Base-by-base conservation (phyloP, 2,888 invertebrate species). In the Ichneumon xanthorius region DNA sequence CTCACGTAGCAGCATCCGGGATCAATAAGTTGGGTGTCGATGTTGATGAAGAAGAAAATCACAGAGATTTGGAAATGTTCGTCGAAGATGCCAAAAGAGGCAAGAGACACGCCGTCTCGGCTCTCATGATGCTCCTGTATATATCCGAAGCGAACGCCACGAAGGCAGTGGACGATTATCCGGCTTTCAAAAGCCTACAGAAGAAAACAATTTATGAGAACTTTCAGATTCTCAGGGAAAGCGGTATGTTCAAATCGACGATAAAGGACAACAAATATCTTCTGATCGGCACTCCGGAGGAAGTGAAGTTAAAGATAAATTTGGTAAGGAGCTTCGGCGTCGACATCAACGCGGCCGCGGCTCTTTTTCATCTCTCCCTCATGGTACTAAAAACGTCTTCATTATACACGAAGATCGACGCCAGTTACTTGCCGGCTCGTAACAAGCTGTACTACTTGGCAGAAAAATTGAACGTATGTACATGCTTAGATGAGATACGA, bases 241-340 rank as follows among this genome's bases (percentile, higher is more conserved):
- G 19, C 4, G 87, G 88, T 9, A 68, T 86, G 6, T 30, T 48
- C 11, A 87, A 84, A 61, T 79, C 86, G 1, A 81, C 76, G 16
- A 78, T 89, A 0, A 82, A 81, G 50, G 58, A 87, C 2, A 83
- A 89, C 79, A 68, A 84, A 30, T 85, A 76, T 63, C 68, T 88
- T 4, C 70, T 89, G 0, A 71, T 86, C 5, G 65, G 84, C n/a
- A 30, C n/a, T 2, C 63, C 67, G 0, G 19, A 45, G 0, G 73
- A 84, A 22, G n/a, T 89, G 26, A 37, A 55, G 16, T 7, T 37
- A 2, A 89, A 89, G 67, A 73, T 89, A 4, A 2, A 11, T 0
- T 7, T 75, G 0, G 19, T 88, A 4, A 3, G 84, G 11, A 16
- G 73, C 0, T 61, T 88, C 0, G 82, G 85, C 11, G 22, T 88